phyloP scores from a whole-genome alignment of 1,140 invertebrate genomes.

The Panagrolaimus sp. region DNA sequence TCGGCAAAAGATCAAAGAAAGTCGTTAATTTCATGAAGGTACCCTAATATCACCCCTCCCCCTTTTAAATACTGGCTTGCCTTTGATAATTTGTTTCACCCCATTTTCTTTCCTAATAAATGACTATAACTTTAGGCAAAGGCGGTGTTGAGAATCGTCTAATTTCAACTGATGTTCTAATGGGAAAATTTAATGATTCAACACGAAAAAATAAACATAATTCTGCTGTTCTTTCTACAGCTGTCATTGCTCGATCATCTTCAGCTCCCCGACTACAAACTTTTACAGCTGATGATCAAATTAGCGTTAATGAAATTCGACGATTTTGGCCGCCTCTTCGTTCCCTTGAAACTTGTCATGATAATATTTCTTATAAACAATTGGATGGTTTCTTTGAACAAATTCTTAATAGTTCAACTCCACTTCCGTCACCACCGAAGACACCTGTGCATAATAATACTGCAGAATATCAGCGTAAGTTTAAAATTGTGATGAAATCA shows the following conservation, averaged over 20 bases:
- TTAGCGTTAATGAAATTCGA: constrained; percentile 48
- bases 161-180: constrained; percentile 53
- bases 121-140: constrained; percentile 28
- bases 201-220: constrained; percentile 24
- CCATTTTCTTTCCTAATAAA: neutral
- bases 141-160: constrained; percentile 49
- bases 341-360: constrained; percentile 54
- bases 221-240: constrained; percentile 52
- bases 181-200: constrained; percentile 45
- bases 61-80: too few relatives aligned
- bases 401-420: constrained; percentile 46
- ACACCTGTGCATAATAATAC: constrained; percentile 30
- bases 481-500: neutral
- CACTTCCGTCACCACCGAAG: constrained; percentile 52
- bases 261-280: constrained; percentile 53
- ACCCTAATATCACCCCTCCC: too few relatives aligned
- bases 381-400: constrained; percentile 49
- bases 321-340: constrained; percentile 56
- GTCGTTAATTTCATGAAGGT: too few relatives aligned
- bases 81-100: too few relatives aligned
- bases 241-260: constrained; percentile 54
- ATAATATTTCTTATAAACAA: constrained; percentile 43
- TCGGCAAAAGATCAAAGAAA: too few relatives aligned
- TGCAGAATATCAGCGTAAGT: neutral
- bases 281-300: constrained; percentile 52